Conservation (phyloP, 2,888 invertebrate genomes). For the Meganola albula region DNA sequence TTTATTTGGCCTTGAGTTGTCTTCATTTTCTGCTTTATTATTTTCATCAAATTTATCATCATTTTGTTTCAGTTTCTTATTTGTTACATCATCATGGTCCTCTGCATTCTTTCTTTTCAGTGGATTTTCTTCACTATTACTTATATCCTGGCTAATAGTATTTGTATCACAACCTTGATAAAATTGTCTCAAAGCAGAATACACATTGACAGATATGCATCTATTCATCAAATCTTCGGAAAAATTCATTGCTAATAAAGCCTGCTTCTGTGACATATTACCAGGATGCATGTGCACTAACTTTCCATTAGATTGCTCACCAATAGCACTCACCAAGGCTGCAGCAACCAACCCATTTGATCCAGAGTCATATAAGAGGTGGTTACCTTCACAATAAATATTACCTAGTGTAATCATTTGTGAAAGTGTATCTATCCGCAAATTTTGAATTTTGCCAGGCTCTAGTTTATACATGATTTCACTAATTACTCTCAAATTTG, state of each 20-base stretch:
- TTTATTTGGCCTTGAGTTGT: constrained; percentile 39
- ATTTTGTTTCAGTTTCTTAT: constrained; percentile 37
- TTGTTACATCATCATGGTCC: constrained; percentile 20
- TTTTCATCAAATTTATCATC: constrained; percentile 13
- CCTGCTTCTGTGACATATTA: constrained; percentile 87
- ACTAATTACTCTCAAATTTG: constrained; percentile 87
- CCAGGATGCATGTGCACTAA: constrained; percentile 89
- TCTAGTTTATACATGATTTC: constrained; percentile 91
- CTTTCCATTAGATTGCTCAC: constrained; percentile 79
- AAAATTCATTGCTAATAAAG: constrained; percentile 88
- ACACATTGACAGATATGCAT: constrained; percentile 86
- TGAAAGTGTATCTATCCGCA: constrained; percentile 92
- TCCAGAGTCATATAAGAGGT: constrained; percentile 92
- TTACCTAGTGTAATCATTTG: constrained; percentile 91
- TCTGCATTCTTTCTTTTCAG: constrained; percentile 48
- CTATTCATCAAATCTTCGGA: constrained; percentile 82
- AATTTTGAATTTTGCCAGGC: constrained; percentile 83
- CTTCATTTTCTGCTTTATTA: constrained; percentile 5
- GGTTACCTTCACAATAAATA: constrained; percentile 85
- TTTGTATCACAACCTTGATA: constrained; percentile 78
- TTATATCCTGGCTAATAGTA: constrained; percentile 26
- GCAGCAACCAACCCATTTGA: constrained; percentile 91
- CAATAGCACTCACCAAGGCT: constrained; percentile 87
- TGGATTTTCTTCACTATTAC: constrained; percentile 28
- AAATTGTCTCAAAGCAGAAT: constrained; percentile 83